A percentile compares a stretch with the other conserved stretches of the same genome.
phyloP scores from a whole-genome alignment of 2,797 vertebrate species.

The Rhincodon typus region DNA sequence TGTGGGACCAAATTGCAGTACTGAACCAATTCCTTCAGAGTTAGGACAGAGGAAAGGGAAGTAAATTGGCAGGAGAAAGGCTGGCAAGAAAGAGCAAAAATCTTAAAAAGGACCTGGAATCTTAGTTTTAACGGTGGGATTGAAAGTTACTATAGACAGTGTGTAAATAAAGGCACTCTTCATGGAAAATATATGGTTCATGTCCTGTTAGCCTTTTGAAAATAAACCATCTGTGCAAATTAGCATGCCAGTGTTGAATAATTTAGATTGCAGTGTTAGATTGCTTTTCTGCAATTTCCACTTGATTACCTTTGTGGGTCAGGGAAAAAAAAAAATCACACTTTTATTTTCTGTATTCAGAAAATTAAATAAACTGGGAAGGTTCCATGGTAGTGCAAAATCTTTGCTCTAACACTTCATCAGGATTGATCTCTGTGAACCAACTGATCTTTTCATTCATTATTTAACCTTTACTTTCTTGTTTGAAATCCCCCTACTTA shows the following conservation, averaged over 20 bases:
- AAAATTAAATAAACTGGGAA: not conserved
- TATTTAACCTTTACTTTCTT: not conserved
- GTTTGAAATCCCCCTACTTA: not conserved
- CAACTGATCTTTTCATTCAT: not conserved
- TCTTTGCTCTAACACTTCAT: not conserved
- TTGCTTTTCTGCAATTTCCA: not conserved
- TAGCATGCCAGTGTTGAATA: not conserved
- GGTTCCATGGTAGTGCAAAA: not conserved
- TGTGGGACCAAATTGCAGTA: not conserved
- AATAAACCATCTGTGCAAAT: not conserved
- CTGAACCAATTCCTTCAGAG: not conserved
- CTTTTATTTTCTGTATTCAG: not conserved
- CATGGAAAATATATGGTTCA: not conserved
- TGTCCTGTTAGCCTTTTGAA: not conserved
- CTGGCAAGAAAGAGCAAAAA: not conserved
- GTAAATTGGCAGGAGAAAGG: not conserved
- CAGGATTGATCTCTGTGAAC: not conserved
- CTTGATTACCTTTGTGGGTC: conserved; percentile 1
- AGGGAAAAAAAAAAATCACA: not conserved
- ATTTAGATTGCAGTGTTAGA: not conserved
- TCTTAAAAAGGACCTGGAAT: not conserved
- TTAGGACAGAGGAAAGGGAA: too few species aligned
- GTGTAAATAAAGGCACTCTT: not conserved
- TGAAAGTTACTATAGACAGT: not conserved
- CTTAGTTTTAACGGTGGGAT: not conserved